phyloP scores from a whole-genome alignment of 1,140 invertebrate species.

The Hylyphantes graminicola region DNA sequence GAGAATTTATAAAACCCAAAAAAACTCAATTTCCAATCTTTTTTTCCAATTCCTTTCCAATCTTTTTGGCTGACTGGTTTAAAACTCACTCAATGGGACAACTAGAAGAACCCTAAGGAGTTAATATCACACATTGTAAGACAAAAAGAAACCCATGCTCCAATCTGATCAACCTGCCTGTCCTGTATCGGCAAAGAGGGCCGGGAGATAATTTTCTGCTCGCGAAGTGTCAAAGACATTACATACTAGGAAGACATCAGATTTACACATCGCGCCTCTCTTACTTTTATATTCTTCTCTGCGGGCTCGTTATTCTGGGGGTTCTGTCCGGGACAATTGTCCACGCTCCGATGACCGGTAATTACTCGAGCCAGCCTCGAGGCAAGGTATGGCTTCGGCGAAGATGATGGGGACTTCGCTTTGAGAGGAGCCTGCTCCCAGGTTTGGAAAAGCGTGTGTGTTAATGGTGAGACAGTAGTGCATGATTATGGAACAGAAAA shows the following conservation, averaged over 20 bases:
- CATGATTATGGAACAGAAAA: no score
- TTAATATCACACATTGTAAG: not conserved
- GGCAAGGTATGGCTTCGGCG: no score
- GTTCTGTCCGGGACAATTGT: constrained; percentile 52
- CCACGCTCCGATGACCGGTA: constrained; percentile 51
- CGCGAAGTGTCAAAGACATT: constrained; percentile 40
- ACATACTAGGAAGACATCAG: constrained; percentile 18
- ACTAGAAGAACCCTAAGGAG: not conserved
- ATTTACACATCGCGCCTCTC: constrained; percentile 37
- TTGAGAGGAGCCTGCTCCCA: no score
- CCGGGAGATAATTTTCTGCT: constrained; percentile 40
- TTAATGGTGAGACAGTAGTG: no score
- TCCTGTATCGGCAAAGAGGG: constrained; percentile 18
- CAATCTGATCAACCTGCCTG: constrained; percentile 3
- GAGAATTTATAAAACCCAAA: no score
- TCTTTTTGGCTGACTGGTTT: not conserved
- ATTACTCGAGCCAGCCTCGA: constrained; percentile 30
- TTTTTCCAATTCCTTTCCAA: not conserved
- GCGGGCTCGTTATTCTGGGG: constrained; percentile 19
- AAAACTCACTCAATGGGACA: constrained; percentile 24
- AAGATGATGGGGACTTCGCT: no score
- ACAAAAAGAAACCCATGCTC: not conserved
- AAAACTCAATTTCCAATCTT: no score
- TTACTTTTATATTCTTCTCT: constrained; percentile 18
- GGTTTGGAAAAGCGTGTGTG: no score